A percentile compares a stretch with the other conserved stretches of the same genome.
These are phyloP conservation scores for Mesaphorura yosii DNA, from an alignment of 1,140 invertebrate species.

Conservation along the genomic window DNA sequence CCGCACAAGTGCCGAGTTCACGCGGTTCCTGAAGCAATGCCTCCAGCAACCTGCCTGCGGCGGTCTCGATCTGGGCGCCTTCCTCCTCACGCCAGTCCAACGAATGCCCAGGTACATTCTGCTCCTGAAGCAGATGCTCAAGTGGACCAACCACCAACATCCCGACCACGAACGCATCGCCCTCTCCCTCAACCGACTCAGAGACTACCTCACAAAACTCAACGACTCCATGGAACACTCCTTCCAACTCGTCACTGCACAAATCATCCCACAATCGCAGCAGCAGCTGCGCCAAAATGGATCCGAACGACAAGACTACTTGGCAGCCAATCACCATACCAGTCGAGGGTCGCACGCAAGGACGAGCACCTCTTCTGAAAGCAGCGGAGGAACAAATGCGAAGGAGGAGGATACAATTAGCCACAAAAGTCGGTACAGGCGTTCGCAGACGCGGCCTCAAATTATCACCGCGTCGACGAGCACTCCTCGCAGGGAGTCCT, in stretches of 20 bases:
- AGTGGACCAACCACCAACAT: conserved; percentile 35
- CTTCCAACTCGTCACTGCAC: conserved; percentile 35
- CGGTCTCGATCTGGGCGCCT: conserved; percentile 35
- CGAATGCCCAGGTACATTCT: conserved; percentile 38
- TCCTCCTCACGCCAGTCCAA: conserved; percentile 38
- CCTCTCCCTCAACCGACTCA: conserved; percentile 33
- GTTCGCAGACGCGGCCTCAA: conserved; percentile 14
- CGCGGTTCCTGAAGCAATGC: conserved; percentile 34
- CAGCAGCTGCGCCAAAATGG: conserved; percentile 16
- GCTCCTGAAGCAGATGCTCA: conserved; percentile 37
- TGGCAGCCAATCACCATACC: too few species aligned
- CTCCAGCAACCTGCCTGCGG: conserved; percentile 34
- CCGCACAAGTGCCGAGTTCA: conserved; percentile 32
- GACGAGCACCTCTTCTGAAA: conserved; percentile 15
- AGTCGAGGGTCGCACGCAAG: too few species aligned
- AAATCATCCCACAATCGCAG: conserved; percentile 27
- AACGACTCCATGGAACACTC: conserved; percentile 39
- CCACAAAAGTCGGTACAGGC: conserved; percentile 15
- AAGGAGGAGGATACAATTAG: conserved; percentile 11
- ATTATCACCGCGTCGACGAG: too few species aligned
- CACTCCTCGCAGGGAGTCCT: conserved; percentile 1
- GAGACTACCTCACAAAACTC: conserved; percentile 35
- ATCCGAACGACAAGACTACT: neutral
- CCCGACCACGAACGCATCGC: conserved; percentile 35
- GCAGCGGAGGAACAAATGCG: conserved; percentile 15